These are phyloP conservation scores for Macrosoma leucophasiata DNA, from an alignment of 2,888 invertebrate genomes.

Conservation along the genomic window DNA sequence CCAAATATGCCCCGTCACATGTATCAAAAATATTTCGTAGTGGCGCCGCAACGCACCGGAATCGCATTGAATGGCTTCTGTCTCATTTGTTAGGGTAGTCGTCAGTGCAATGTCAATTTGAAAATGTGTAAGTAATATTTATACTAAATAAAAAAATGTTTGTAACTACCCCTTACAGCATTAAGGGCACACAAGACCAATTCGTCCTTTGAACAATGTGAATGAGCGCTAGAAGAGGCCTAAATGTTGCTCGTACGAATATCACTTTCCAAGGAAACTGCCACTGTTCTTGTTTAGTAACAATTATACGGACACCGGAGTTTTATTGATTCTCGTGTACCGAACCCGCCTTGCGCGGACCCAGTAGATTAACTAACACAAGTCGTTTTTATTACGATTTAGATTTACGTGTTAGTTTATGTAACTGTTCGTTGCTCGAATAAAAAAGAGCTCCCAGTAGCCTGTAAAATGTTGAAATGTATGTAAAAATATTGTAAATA, in stretches of 20 bases:
- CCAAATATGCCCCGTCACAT: too few species aligned
- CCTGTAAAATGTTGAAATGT: slow-evolving; percentile 74
- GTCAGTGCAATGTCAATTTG: slow-evolving; percentile 56
- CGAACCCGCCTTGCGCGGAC: slow-evolving; percentile 51
- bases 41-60: too few species aligned
- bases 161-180: slow-evolving; percentile 30
- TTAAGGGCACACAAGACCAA: slow-evolving; percentile 56
- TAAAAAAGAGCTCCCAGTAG: slow-evolving; percentile 75
- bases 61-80: too few species aligned
- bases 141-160: slow-evolving; percentile 38
- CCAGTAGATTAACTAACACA: slow-evolving; percentile 64
- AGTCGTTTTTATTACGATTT: slow-evolving; percentile 71
- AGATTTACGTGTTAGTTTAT: slow-evolving; percentile 75
- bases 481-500: slow-evolving; percentile 74
- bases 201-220: slow-evolving; percentile 66
- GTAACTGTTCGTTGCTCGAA: slow-evolving; percentile 76
- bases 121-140: slow-evolving; percentile 44
- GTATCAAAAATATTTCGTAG: too few species aligned
- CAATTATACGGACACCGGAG: slow-evolving; percentile 50
- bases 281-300: slow-evolving; percentile 55
- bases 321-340: slow-evolving; percentile 72
- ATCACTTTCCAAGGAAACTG: slow-evolving; percentile 55
- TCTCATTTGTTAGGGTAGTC: slow-evolving; percentile 57
- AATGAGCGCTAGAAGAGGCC: slow-evolving; percentile 61
- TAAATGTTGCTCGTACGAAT: slow-evolving; percentile 54